phyloP scores from a whole-genome alignment of 1,140 invertebrate genomes.

The Papilio glaucus region DNA sequence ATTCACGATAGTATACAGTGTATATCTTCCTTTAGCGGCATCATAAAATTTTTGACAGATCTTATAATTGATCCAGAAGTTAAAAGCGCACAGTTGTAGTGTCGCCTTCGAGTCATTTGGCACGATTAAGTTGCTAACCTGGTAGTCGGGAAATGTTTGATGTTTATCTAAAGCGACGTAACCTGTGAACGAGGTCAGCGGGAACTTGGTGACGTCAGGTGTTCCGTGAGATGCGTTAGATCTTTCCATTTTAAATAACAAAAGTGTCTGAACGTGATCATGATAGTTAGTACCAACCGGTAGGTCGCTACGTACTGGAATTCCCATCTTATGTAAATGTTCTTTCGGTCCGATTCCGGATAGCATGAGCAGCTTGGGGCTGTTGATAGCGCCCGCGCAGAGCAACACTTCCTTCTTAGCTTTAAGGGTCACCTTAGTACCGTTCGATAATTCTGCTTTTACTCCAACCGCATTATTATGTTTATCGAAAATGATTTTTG shows the following conservation, averaged over 20 bases:
- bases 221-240: slow-evolving; percentile 26
- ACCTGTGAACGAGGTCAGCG: slow-evolving; percentile 39
- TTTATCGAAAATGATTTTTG: slow-evolving; percentile 66
- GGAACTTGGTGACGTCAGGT: slow-evolving; percentile 32
- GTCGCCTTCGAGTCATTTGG: slow-evolving; percentile 30
- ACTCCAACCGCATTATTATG: slow-evolving; percentile 84
- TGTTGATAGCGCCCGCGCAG: slow-evolving; percentile 75
- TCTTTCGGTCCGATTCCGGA: slow-evolving; percentile 84
- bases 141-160: slow-evolving; percentile 45
- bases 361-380: slow-evolving; percentile 84
- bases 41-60: slow-evolving; percentile 41
- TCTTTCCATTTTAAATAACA: slow-evolving; percentile 43
- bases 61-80: slow-evolving; percentile 37
- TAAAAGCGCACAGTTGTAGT: slow-evolving; percentile 39
- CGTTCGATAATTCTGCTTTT: slow-evolving; percentile 72
- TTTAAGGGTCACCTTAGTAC: slow-evolving; percentile 42
- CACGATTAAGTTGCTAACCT: slow-evolving; percentile 38
- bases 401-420: slow-evolving; percentile 85
- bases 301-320: slow-evolving; percentile 82
- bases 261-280: slow-evolving; percentile 42
- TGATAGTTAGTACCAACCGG: slow-evolving; percentile 88
- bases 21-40: slow-evolving; percentile 37
- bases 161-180: slow-evolving; percentile 45
- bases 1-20: slow-evolving; percentile 36
- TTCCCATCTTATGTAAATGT: slow-evolving; percentile 69